Percentiles rank a stretch among this genome's conserved stretches.
Conservation (phyloP, 37 sponge, comb jelly and placozoan species). For the Sycon ciliatum region DNA sequence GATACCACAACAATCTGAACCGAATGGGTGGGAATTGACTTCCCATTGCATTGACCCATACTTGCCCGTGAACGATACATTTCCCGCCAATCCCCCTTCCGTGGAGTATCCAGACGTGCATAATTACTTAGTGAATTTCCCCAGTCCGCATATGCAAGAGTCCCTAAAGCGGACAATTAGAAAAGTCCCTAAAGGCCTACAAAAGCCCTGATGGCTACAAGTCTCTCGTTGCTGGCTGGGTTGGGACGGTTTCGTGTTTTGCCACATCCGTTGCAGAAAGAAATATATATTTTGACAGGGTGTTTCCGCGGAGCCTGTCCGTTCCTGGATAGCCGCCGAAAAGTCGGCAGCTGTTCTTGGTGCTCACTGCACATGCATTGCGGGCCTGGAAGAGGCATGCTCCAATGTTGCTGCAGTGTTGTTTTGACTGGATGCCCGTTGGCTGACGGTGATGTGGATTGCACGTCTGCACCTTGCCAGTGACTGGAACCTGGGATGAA, state of each 20-base stretch:
- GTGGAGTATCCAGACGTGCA: no score
- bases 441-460: neutral
- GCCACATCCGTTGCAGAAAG: neutral
- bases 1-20: no score
- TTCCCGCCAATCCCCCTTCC: no score
- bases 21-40: no score
- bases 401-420: constrained; percentile 46
- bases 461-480: constrained; percentile 42
- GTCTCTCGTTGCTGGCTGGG: neutral
- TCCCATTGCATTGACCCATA: no score
- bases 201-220: neutral
- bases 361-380: constrained; percentile 53
- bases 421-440: constrained; percentile 32
- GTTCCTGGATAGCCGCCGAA: neutral
- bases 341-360: constrained; percentile 32
- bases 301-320: neutral
- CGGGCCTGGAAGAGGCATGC: constrained; percentile 51
- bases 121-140: neutral
- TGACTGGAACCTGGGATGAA: constrained; percentile 41
- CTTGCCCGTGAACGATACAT: no score
- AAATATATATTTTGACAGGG: neutral
- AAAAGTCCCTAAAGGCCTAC: neutral
- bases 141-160: neutral
- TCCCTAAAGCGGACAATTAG: no score
- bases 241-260: neutral